A percentile compares a stretch with the other conserved stretches of the same genome.
These are phyloP conservation scores for Mycetomoellerius zeteki DNA, from an alignment of 1,140 invertebrate species.

Conservation along the genomic window DNA sequence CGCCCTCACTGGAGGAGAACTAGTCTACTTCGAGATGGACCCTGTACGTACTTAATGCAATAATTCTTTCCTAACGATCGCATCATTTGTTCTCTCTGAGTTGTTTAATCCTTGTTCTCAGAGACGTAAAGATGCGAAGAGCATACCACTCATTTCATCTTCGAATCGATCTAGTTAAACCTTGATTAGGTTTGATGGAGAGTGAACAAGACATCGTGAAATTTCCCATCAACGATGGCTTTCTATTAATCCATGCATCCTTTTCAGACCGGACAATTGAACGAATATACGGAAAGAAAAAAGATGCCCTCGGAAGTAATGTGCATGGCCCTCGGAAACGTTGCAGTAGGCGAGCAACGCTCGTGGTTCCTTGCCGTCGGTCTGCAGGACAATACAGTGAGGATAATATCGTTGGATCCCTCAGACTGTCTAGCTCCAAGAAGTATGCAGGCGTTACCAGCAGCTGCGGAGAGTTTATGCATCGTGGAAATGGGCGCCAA, in stretches of 20 bases:
- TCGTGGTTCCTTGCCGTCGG: slow-evolving; percentile 99
- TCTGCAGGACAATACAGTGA: slow-evolving; percentile 97
- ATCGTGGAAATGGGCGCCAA: slow-evolving; percentile 95
- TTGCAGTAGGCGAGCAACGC: slow-evolving; percentile 97
- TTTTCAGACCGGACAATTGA: slow-evolving; percentile 96
- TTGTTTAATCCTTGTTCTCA: slow-evolving; percentile 62
- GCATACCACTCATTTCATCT: slow-evolving; percentile 70
- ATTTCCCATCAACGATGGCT: background rate
- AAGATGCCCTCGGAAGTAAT: slow-evolving; percentile 99
- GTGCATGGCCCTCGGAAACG: slow-evolving; percentile 99
- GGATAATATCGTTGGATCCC: slow-evolving; percentile 99
- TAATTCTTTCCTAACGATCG: slow-evolving; percentile 44
- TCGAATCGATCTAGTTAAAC: background rate
- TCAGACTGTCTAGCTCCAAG: slow-evolving; percentile 96
- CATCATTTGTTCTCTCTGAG: slow-evolving; percentile 81
- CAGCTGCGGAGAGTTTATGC: slow-evolving; percentile 98
- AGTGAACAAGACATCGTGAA: slow-evolving; percentile 56
- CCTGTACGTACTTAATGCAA: slow-evolving; percentile 90
- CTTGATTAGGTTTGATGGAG: slow-evolving; percentile 32
- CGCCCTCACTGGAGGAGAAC: slow-evolving; percentile 98
- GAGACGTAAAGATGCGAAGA: slow-evolving; percentile 83
- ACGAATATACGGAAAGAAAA: slow-evolving; percentile 99
- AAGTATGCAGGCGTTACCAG: slow-evolving; percentile 99
- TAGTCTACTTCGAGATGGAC: slow-evolving; percentile 99
- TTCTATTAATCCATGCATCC: background rate